Base-by-base conservation (phyloP, 2,888 invertebrate species). In the Agriopis leucophaearia region DNA sequence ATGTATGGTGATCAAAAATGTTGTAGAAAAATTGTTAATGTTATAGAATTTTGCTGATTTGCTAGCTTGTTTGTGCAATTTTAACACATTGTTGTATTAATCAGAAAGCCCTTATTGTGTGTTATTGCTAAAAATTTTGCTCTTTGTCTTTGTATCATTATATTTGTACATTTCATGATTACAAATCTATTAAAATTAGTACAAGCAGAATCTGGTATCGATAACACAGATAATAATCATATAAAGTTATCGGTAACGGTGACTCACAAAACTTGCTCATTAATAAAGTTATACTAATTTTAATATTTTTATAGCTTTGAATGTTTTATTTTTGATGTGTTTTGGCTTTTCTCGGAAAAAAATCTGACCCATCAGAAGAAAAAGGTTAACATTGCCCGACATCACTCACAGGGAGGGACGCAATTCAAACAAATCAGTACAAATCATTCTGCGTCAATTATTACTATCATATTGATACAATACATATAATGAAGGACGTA, bases 11-110 rank as follows among this genome's bases (percentile, higher is more conserved):
- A 54, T 15, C 13, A 50, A 12, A 15, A 16, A 6, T 38, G 16
- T 15, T 42, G 16, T 42, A 55, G 55, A 40, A 54, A 8, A 40
- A 15, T 9, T 5, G 27, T 27, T 5, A 54, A 15, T 12, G 7
- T 55, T 27, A n/a, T 42, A 42, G 27, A 27, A 27, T 44, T 47
- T 58, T 58, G 58, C 58, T 58, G 58, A 16, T 48, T 18, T 16
- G 65, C 65, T 65, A 42, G 59, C 65, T 60, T 60, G 47, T 50
- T 18, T 64, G 57, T 58, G 57, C 35, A 40, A 15, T 52, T 66
- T 62, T 69, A 36, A 12, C 66, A 74, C 61, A 54, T 38, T 56
- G 59, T 61, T 69, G 47, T 70, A 42, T 13, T 56, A 45, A 57
- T 47, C 36, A 15, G 15, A 57, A n/a, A 45, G 35, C 5, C 36